These are phyloP conservation scores for Hassar affinis DNA, from an alignment of 2,113 vertebrate genomes.

Conservation along the genomic window DNA sequence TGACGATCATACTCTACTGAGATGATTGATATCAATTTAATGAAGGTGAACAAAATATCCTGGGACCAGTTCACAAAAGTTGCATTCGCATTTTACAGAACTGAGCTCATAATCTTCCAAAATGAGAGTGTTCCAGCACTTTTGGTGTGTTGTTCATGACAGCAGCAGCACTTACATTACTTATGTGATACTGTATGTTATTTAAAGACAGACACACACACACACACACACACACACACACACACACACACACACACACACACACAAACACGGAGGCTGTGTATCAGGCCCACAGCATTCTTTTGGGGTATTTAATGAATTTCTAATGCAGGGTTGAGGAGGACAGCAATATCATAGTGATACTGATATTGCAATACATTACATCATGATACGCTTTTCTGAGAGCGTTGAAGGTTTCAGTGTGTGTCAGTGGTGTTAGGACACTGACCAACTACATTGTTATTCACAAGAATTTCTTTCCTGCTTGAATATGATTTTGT, in stretches of 20 bases:
- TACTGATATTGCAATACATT: background rate
- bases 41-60: background rate
- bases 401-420: background rate
- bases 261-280: background rate
- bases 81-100: background rate
- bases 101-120: background rate
- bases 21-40: background rate
- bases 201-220: background rate
- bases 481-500: background rate
- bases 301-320: background rate
- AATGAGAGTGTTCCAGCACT: background rate
- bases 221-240: background rate
- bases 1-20: background rate
- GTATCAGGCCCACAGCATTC: background rate
- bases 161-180: background rate
- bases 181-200: background rate
- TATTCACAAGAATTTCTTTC: background rate
- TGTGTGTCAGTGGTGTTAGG: background rate
- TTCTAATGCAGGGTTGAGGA: background rate
- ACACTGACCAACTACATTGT: background rate
- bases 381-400: constrained; percentile 6
- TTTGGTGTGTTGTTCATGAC: background rate
- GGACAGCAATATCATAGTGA: constrained; percentile 7
- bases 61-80: background rate
- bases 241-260: background rate